These are phyloP conservation scores for Drosophila gunungcola DNA, from an alignment of 1,140 invertebrate genomes.

Conservation along the genomic window DNA sequence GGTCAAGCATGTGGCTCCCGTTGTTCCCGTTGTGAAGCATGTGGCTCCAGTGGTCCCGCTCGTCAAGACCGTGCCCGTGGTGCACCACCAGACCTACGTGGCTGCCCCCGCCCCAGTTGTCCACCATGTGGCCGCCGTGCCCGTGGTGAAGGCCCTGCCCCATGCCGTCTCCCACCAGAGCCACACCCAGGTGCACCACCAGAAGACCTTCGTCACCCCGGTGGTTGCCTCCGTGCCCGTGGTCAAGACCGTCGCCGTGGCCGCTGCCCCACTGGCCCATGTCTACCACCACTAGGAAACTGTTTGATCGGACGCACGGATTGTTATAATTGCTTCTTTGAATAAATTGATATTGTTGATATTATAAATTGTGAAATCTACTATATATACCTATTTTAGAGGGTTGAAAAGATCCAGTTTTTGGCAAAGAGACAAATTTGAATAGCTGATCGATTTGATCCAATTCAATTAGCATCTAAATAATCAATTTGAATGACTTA, in stretches of 20 bases:
- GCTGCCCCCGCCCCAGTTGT: conserved; percentile 61
- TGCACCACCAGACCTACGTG: conserved; percentile 59
- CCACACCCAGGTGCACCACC: conserved; percentile 77
- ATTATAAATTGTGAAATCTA: conserved; percentile 23
- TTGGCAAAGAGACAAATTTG: neutral
- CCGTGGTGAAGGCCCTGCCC: conserved; percentile 59
- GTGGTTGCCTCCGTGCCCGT: conserved; percentile 44
- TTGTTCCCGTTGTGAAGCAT: conserved; percentile 59
- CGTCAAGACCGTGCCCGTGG: conserved; percentile 57
- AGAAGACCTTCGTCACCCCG: conserved; percentile 61
- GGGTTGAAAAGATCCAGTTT: neutral
- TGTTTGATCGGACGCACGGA: neutral
- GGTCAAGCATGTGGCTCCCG: conserved; percentile 54
- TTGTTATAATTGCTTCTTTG: conserved; percentile 61
- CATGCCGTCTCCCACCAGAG: conserved; percentile 86
- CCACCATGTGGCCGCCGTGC: conserved; percentile 65
- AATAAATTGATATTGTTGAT: conserved; percentile 57
- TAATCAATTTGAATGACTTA: conserved; percentile 45
- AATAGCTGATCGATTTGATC: conserved; percentile 24
- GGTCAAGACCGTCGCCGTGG: conserved; percentile 61
- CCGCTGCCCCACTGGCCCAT: conserved; percentile 55
- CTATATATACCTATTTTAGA: too few relatives aligned
- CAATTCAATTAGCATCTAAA: conserved; percentile 28
- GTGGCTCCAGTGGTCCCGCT: conserved; percentile 50
- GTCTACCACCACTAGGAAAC: conserved; percentile 63